Conservation (phyloP, 2,888 invertebrate species). For the Pristionchus mayeri region DNA sequence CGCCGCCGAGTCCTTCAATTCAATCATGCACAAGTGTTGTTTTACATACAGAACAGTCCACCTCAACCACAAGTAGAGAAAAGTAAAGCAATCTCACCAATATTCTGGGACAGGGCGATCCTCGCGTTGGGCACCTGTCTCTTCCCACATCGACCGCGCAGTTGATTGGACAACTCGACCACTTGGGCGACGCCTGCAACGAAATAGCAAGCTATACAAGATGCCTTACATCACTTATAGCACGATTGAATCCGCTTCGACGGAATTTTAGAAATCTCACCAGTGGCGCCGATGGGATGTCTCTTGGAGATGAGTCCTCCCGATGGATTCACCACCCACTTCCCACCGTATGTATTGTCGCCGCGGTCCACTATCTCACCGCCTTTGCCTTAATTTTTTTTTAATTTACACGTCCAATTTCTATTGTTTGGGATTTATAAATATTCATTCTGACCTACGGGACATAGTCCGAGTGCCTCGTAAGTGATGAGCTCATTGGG, state of each 20-base stretch:
- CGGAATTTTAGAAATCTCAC: conserved; percentile 75
- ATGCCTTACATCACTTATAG: not conserved
- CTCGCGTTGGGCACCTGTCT: conserved; percentile 84
- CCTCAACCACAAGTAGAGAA: not conserved
- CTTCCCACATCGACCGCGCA: conserved; percentile 86
- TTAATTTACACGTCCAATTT: not conserved
- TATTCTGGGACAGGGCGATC: conserved; percentile 91
- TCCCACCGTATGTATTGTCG: conserved; percentile 97
- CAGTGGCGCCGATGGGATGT: conserved; percentile 96
- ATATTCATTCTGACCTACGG: conserved; percentile 73
- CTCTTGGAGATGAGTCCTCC: conserved; percentile 98
- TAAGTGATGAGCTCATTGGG: conserved; percentile 97
- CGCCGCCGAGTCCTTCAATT: conserved; percentile 84
- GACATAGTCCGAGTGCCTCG: conserved; percentile 93
- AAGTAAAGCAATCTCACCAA: conserved; percentile 82
- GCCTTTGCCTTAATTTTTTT: conserved; percentile 86
- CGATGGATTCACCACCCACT: conserved; percentile 97
- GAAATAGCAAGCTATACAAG: no score
- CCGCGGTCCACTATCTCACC: conserved; percentile 92
- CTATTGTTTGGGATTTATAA: not conserved
- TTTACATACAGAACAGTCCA: no score
- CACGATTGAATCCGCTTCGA: no score
- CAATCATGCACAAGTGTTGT: not conserved
- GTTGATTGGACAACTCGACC: conserved; percentile 89
- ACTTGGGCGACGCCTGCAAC: conserved; percentile 85